Evolutionary conservation across 2,888 invertebrate species (phyloP), one percentile per base, ranked within the genome.

Genomic region (Serrognathus titanus): DNA sequence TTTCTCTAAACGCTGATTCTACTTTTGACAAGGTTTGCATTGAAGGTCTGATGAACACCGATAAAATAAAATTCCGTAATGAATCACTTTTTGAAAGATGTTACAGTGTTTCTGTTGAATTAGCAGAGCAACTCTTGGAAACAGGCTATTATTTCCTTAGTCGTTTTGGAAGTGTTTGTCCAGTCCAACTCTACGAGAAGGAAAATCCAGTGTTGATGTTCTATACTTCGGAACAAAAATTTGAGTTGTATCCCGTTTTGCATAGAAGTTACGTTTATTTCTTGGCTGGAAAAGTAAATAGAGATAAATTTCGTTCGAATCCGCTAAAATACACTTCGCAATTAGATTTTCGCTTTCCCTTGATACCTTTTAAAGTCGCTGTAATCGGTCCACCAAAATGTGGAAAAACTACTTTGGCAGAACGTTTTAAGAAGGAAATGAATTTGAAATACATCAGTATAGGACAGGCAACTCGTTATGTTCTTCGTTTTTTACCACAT

Each of bases 331-430:
- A 84, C 66, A 71, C 83, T 6, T 67, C 69, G 55, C 73, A 80
- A 24, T 75, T 75, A 48, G 77, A 82, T 10, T 68, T 74, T 35
- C 67, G 71, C 9, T 81, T 79, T 64, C 78, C 80, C n/a, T 68
- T 80, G 56, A 75, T 81, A 62, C 83, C 84, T 2, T 72, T 83
- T 9, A 79, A 79, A 63, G 72, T 87, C 46, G 78, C 81, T 24
- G 70, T 87, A 20, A 81, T 83, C 48, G 87, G 87, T 5, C 80
- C 85, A 13, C 84, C 86, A 2, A 85, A 84, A 69, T 83, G 81
- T 35, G 87, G 87, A 1, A 85, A 83, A 76, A 83, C 83, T 50
- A 75, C 77, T 3, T 69, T 88, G 39, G 80, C 84, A 3, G 73
- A 78, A 48, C 80, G 84, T 65, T 77, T 86, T 31, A 77, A 80